Percentiles rank a stretch among this genome's conserved stretches.
Evolutionary conservation across 2,888 invertebrate genomes (phyloP).

Genomic region (Cybosia mesomella): DNA sequence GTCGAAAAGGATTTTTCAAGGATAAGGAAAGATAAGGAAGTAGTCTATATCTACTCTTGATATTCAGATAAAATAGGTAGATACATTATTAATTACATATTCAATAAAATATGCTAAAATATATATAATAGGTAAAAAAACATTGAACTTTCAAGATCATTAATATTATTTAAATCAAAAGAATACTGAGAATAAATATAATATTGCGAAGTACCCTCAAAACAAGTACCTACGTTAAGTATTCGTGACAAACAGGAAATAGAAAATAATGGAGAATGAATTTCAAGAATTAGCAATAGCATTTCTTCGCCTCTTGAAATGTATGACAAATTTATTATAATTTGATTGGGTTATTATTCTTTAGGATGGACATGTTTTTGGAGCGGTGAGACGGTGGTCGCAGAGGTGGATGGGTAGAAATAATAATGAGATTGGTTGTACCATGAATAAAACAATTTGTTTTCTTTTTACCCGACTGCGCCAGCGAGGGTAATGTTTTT

Average conservation of each 20-base stretch:
- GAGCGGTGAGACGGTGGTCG: not conserved
- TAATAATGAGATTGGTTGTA: no score
- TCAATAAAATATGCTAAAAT: no score
- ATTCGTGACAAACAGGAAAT: slow-evolving; percentile 16
- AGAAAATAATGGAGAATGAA: not conserved
- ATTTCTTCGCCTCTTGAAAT: slow-evolving; percentile 2
- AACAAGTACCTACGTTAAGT: not conserved
- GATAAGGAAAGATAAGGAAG: no score
- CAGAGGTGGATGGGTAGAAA: no score
- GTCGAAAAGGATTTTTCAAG: no score
- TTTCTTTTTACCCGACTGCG: no score
- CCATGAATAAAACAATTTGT: no score
- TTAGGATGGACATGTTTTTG: not conserved
- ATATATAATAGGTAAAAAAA: no score
- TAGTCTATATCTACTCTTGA: no score
- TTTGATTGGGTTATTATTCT: slow-evolving; percentile 10
- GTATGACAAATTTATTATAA: slow-evolving; percentile 5
- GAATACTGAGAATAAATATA: not conserved
- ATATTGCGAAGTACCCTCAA: not conserved
- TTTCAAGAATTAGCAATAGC: slow-evolving; percentile 6
- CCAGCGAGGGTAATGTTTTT: no score
- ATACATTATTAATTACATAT: no score
- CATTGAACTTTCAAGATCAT: not conserved
- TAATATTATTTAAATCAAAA: not conserved
- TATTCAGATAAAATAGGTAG: no score